These are phyloP conservation scores for Rafetus swinhoei DNA, from an alignment of 2,113 vertebrate species.

Conservation along the genomic window DNA sequence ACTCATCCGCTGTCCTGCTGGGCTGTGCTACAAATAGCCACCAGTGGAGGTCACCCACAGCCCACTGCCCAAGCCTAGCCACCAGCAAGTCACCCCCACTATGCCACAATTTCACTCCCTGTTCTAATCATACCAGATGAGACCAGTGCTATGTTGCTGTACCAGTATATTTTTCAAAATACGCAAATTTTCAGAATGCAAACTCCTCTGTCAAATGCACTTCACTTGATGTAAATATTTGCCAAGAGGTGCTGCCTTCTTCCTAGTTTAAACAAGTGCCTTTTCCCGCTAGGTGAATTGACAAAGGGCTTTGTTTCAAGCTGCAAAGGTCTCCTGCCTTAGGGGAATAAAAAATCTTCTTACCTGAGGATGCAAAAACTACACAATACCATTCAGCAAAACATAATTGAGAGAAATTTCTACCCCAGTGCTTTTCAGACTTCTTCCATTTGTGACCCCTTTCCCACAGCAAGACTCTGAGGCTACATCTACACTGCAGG, in stretches of 20 bases:
- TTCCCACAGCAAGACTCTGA: too few relatives aligned
- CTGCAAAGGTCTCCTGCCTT: accelerated
- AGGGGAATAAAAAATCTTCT: neutral
- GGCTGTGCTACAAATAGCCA: too few relatives aligned
- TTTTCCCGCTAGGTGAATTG: neutral
- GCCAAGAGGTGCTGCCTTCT: neutral
- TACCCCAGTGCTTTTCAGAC: neutral
- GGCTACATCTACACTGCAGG: too few relatives aligned
- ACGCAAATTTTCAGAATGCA: neutral
- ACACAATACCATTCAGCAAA: neutral
- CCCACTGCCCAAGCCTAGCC: too few relatives aligned
- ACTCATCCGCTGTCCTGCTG: too few relatives aligned
- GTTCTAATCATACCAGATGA: neutral
- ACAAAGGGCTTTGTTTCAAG: neutral
- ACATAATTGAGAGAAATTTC: neutral
- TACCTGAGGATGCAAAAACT: neutral
- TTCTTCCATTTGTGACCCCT: too few relatives aligned
- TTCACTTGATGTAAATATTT: neutral
- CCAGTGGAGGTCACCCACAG: too few relatives aligned
- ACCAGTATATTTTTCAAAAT: neutral
- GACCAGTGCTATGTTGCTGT: neutral
- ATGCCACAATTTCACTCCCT: neutral
- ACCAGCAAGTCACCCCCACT: too few relatives aligned
- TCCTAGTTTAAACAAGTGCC: neutral
- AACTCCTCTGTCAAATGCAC: neutral